phyloP scores from a whole-genome alignment of 1,140 invertebrate species.

The Drosophila repletoides region DNA sequence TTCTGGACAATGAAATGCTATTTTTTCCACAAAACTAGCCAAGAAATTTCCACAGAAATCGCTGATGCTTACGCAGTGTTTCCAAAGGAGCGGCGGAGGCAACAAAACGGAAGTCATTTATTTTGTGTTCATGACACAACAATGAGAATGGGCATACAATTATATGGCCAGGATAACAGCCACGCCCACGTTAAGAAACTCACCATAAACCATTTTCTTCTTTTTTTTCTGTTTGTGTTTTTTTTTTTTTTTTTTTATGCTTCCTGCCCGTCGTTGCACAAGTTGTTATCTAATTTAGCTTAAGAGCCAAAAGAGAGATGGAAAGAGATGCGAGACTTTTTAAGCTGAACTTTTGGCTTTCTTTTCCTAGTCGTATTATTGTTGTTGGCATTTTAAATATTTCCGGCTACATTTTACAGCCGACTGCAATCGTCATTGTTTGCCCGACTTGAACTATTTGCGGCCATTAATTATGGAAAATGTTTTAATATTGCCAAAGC shows the following conservation, averaged over 20 bases:
- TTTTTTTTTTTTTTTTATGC: constrained; percentile 14
- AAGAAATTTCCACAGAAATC: constrained; percentile 4
- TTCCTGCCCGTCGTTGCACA: constrained; percentile 33
- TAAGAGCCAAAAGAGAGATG: constrained; percentile 39
- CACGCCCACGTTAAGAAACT: neutral
- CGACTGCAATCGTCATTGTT: constrained; percentile 62
- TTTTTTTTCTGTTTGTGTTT: constrained; percentile 24
- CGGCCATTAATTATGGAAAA: constrained; percentile 71
- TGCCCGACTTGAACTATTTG: constrained; percentile 51
- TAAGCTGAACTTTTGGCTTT: constrained; percentile 21
- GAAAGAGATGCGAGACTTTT: constrained; percentile 21
- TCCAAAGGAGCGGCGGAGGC: neutral
- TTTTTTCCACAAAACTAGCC: constrained; percentile 31
- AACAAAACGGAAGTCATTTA: constrained; percentile 63
- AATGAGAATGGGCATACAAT: constrained; percentile 60
- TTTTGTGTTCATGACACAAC: constrained; percentile 55
- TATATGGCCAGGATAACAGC: constrained; percentile 25
- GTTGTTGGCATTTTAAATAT: constrained; percentile 54
- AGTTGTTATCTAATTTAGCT: constrained; percentile 71
- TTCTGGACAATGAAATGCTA: constrained; percentile 29
- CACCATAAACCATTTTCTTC: neutral
- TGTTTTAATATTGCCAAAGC: constrained; percentile 64
- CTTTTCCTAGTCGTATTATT: constrained; percentile 22
- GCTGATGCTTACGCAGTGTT: constrained; percentile 36
- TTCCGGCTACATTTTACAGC: constrained; percentile 60